Conservation (phyloP, 64 coral and sea anemone genomes). For the Hydrozoanthus tunicans region DNA sequence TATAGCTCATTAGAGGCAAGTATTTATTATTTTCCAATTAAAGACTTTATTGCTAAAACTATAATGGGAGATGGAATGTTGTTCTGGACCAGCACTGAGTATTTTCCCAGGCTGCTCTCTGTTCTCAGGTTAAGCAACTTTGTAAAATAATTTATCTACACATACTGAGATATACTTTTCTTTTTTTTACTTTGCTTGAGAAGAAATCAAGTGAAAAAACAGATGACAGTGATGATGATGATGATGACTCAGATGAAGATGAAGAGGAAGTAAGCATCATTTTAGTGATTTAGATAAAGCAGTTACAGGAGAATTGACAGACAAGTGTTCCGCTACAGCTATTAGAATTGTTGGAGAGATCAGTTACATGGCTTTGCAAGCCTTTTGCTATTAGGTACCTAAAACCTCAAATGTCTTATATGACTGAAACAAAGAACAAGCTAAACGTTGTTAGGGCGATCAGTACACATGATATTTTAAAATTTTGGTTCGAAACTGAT, state of each 20-base stretch:
- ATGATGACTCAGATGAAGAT: conserved; percentile 41
- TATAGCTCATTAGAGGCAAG: no score
- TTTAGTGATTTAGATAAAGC: background rate
- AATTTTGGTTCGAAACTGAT: no score
- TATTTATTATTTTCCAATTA: no score
- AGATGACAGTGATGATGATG: conserved; percentile 34
- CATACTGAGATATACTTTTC: background rate
- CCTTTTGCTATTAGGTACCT: background rate
- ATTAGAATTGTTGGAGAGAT: background rate
- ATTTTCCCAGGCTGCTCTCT: background rate
- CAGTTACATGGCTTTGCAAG: no score
- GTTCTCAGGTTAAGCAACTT: no score
- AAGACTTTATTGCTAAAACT: no score
- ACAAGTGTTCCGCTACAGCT: background rate
- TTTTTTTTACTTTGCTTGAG: background rate
- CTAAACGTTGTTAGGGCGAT: no score
- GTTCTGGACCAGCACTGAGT: no score
- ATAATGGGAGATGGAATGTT: no score
- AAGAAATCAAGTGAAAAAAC: conserved; percentile 41
- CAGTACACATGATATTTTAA: no score
- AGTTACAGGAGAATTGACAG: background rate
- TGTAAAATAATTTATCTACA: background rate
- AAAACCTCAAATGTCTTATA: background rate
- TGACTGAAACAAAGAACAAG: no score
- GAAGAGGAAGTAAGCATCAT: conserved; percentile 28